Evolutionary conservation across 2,888 invertebrate genomes (phyloP).

Genomic region (Lomographa bimaculata): DNA sequence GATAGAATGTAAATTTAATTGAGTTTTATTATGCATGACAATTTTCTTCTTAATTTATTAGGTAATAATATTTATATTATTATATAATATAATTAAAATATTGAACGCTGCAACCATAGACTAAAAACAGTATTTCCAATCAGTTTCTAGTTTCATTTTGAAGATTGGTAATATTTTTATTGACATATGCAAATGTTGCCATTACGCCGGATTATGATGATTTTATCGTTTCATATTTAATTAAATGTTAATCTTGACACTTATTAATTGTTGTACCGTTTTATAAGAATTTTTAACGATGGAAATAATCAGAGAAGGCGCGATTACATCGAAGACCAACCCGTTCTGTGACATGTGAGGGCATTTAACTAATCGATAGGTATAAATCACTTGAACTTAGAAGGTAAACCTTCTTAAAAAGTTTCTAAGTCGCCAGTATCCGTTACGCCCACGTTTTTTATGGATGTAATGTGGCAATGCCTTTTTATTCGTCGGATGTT

Average conservation of each 20-base stretch:
- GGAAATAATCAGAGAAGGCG: constrained; percentile 58
- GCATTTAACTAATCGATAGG: constrained; percentile 62
- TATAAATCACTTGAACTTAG: constrained; percentile 58
- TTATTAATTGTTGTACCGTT: constrained; percentile 70
- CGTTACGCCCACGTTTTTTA: constrained; percentile 38
- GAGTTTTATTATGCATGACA: too few species aligned
- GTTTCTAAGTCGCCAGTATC: constrained; percentile 32
- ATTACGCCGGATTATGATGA: constrained; percentile 49
- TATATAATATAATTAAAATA: too few species aligned
- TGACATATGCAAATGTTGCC: constrained; percentile 34
- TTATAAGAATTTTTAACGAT: constrained; percentile 64
- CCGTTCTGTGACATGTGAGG: constrained; percentile 65
- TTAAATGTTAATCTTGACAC: constrained; percentile 73
- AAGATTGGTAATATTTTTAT: constrained; percentile 16
- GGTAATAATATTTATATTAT: too few species aligned
- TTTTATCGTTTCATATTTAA: constrained; percentile 63
- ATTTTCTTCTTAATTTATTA: too few species aligned
- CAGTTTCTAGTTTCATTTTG: constrained; percentile 28
- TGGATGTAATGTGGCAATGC: constrained; percentile 14
- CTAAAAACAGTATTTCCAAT: neutral
- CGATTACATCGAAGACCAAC: constrained; percentile 60
- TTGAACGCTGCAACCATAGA: too few species aligned
- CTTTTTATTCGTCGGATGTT: constrained; percentile 18
- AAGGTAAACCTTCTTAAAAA: constrained; percentile 39
- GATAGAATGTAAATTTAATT: too few species aligned